phyloP scores from a whole-genome alignment of 1,140 invertebrate genomes.

The Aphaenogaster floridana region DNA sequence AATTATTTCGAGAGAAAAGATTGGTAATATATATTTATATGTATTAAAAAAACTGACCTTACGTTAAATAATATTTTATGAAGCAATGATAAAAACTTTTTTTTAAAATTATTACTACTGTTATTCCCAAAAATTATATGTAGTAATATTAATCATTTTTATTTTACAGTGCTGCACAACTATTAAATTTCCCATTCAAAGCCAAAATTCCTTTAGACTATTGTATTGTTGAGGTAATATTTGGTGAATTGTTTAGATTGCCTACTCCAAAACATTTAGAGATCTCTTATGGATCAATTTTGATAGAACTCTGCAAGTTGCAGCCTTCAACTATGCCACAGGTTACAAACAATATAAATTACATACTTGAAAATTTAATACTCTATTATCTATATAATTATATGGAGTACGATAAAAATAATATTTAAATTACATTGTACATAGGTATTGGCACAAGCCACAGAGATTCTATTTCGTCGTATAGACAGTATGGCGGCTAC shows the following conservation, averaged over 20 bases:
- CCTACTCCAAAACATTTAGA: slow-evolving; percentile 96
- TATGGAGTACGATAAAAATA: not conserved
- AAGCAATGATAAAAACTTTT: slow-evolving; percentile 54
- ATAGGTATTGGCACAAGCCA: slow-evolving; percentile 96
- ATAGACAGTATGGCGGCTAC: slow-evolving; percentile 99
- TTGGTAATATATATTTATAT: slow-evolving; percentile 88
- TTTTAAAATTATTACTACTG: slow-evolving; percentile 8
- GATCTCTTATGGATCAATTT: slow-evolving; percentile 97
- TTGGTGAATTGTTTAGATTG: slow-evolving; percentile 97
- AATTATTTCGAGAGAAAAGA: slow-evolving; percentile 97
- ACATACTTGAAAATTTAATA: slow-evolving; percentile 22
- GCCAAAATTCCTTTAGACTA: slow-evolving; percentile 98
- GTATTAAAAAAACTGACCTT: not conserved
- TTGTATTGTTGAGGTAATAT: slow-evolving; percentile 99
- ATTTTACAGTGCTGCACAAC: slow-evolving; percentile 91
- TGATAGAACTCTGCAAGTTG: slow-evolving; percentile 99
- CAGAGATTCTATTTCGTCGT: slow-evolving; percentile 98
- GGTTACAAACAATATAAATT: slow-evolving; percentile 86
- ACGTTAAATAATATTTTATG: slow-evolving; percentile 8
- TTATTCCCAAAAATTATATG: not conserved
- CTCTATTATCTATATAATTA: slow-evolving; percentile 1
- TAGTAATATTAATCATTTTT: slow-evolving; percentile 29
- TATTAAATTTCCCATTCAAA: slow-evolving; percentile 97
- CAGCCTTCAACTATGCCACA: slow-evolving; percentile 99
- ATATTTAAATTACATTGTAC: slow-evolving; percentile 22